Conservation (phyloP, 1,140 invertebrate genomes). For the Geopemphigus sp. region DNA sequence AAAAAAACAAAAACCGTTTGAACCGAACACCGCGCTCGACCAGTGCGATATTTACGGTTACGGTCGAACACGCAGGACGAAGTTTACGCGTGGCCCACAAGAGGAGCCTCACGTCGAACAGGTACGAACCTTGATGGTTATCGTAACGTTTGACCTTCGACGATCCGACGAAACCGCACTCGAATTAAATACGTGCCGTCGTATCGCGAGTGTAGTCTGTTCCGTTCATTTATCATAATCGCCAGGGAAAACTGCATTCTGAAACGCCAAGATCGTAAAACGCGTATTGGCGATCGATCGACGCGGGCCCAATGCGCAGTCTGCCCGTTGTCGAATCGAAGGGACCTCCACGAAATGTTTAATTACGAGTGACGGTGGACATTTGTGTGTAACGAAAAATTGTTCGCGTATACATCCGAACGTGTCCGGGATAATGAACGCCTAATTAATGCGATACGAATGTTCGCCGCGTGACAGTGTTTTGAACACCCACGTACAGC, state of each 20-base stretch:
- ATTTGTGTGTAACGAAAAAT: not conserved
- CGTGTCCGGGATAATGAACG: not conserved
- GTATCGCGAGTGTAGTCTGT: not conserved
- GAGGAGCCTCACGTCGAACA: too few species aligned
- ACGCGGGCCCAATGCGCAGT: not conserved
- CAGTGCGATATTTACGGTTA: too few species aligned
- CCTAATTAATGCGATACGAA: too few species aligned
- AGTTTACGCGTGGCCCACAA: too few species aligned
- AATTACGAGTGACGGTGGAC: not conserved
- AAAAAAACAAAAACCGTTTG: too few species aligned
- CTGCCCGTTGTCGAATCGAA: too few species aligned
- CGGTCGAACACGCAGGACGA: too few species aligned
- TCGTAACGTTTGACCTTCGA: constrained; percentile 32
- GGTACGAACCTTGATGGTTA: constrained; percentile 25
- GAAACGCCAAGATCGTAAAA: constrained; percentile 23
- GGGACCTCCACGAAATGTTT: too few species aligned
- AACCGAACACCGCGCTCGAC: too few species aligned
- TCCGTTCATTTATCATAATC: constrained; percentile 23
- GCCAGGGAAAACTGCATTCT: constrained; percentile 47
- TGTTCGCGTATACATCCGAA: not conserved
- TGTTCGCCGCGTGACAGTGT: too few species aligned
- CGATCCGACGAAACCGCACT: not conserved
- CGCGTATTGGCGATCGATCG: not conserved
- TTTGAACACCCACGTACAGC: too few species aligned
- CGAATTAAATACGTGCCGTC: not conserved